Conservation (phyloP, 2,113 vertebrate species). For the Nothoprocta perdicaria region DNA sequence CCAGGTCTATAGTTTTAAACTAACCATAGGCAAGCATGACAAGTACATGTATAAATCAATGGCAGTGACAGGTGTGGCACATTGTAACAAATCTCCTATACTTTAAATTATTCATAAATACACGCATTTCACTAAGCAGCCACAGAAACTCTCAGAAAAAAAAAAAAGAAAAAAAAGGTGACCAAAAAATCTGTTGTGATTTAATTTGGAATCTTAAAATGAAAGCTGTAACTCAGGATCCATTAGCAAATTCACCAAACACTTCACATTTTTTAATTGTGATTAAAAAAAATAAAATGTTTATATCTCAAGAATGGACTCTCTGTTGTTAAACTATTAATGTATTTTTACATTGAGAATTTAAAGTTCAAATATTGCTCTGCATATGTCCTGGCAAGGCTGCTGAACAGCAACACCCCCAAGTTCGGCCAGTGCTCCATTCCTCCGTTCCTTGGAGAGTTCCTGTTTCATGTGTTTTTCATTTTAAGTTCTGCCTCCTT, state of each 20-base stretch:
- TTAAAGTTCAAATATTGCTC: constrained; percentile 36
- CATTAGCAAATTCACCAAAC: constrained; percentile 20
- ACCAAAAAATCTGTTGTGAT: constrained; percentile 31
- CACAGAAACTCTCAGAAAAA: neutral
- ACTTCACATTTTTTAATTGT: neutral
- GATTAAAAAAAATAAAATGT: neutral
- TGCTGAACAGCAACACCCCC: constrained; percentile 32
- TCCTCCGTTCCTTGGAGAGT: constrained; percentile 60
- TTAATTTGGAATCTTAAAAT: constrained; percentile 63
- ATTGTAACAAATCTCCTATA: constrained; percentile 47
- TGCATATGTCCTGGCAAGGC: constrained; percentile 16
- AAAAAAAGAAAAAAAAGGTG: neutral
- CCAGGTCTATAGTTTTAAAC: constrained; percentile 56
- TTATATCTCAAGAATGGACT: constrained; percentile 1
- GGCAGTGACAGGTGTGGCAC: constrained; percentile 26
- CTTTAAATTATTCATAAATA: constrained; percentile 52
- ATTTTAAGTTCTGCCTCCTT: constrained; percentile 75
- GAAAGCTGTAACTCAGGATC: constrained; percentile 37
- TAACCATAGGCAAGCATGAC: constrained; percentile 45
- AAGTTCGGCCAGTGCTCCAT: constrained; percentile 54
- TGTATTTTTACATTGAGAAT: neutral
- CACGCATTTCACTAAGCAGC: constrained; percentile 17
- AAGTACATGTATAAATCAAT: constrained; percentile 47
- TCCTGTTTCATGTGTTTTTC: constrained; percentile 77
- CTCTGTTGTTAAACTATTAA: neutral